Percentiles rank a stretch among this genome's conserved stretches.
Conservation (phyloP, 1,140 invertebrate genomes). For the Heliconius congener region DNA sequence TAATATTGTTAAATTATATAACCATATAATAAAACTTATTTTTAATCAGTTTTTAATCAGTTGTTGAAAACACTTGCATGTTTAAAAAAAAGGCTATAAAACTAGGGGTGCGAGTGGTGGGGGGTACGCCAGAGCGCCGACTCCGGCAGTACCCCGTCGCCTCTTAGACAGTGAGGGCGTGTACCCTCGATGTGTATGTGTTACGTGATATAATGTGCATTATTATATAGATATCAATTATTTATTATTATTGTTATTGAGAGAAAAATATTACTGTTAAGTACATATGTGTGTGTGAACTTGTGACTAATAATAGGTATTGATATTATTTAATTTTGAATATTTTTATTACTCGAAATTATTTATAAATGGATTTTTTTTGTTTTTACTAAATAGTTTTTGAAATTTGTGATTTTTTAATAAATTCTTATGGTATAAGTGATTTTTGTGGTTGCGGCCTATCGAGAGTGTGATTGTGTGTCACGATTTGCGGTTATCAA, state of each 20-base stretch:
- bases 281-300: not conserved
- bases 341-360: not conserved
- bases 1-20: too few relatives aligned
- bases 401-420: not conserved
- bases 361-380: not conserved
- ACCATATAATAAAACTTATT: not conserved
- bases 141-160: conserved; percentile 47
- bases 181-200: conserved; percentile 44
- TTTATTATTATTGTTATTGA: not conserved
- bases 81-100: conserved; percentile 11
- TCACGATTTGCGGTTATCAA: not conserved
- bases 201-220: conserved; percentile 37
- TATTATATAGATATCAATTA: conserved; percentile 1
- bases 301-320: not conserved
- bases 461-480: not conserved
- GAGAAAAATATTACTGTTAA: not conserved
- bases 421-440: not conserved
- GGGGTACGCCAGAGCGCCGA: conserved; percentile 36
- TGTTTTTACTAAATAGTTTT: not conserved
- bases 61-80: not conserved
- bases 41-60: not conserved
- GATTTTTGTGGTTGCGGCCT: not conserved
- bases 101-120: conserved; percentile 31
- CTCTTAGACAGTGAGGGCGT: conserved; percentile 14
- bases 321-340: not conserved